Evolutionary conservation across 2,888 invertebrate species (phyloP).

Genomic region (Coleophora flavipennella): DNA sequence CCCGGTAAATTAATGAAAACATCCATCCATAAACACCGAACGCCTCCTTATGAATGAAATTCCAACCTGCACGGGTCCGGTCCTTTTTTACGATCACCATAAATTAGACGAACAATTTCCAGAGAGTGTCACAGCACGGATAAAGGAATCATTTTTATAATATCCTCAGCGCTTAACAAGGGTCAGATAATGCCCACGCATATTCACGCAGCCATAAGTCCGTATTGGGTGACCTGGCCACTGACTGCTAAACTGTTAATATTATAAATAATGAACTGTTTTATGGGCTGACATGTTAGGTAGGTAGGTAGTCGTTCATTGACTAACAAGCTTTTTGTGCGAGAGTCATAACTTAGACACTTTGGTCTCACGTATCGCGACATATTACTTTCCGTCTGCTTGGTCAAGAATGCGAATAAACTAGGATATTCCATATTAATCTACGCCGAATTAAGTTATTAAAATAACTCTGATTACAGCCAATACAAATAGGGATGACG

Average conservation of each 20-base stretch:
- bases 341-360: conserved; percentile 36
- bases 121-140: conserved; percentile 68
- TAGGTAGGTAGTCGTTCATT: conserved; percentile 60
- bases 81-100: conserved; percentile 69
- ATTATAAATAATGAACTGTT: conserved; percentile 72
- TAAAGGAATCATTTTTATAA: conserved; percentile 73
- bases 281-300: conserved; percentile 59
- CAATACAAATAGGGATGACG: too few relatives aligned
- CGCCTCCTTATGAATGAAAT: conserved; percentile 74
- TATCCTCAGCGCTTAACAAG: conserved; percentile 71
- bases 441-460: too few relatives aligned
- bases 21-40: conserved; percentile 70
- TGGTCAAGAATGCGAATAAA: too few relatives aligned
- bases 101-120: conserved; percentile 70
- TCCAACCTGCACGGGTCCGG: conserved; percentile 63
- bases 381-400: too few relatives aligned
- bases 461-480: too few relatives aligned
- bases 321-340: conserved; percentile 64
- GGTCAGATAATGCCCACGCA: conserved; percentile 71
- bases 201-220: conserved; percentile 68
- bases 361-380: too few relatives aligned
- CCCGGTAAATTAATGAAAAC: conserved; percentile 70
- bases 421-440: too few relatives aligned
- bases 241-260: conserved; percentile 72
- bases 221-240: conserved; percentile 54